phyloP scores from a whole-genome alignment of 2,888 invertebrate genomes.

The Hypomecis atomaria region DNA sequence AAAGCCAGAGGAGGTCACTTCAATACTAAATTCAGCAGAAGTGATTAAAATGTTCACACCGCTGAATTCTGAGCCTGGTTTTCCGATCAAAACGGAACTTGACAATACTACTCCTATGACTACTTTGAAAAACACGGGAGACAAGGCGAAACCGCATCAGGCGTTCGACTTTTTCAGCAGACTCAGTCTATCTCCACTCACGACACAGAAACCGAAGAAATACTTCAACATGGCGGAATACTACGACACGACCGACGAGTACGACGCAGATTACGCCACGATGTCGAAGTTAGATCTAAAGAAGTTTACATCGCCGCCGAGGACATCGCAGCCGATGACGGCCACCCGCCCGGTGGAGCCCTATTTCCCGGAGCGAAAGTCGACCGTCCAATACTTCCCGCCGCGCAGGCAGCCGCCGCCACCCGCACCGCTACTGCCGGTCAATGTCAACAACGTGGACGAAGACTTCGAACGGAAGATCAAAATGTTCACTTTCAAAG shows the following conservation, averaged over 20 bases:
- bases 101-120: constrained; percentile 29
- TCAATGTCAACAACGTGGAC: constrained; percentile 58
- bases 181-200: constrained; percentile 36
- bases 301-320: constrained; percentile 50
- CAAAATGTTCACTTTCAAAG: constrained; percentile 51
- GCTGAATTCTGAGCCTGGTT: not conserved
- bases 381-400: constrained; percentile 76
- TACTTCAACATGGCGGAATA: constrained; percentile 61
- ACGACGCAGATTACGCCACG: constrained; percentile 67
- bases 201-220: constrained; percentile 56
- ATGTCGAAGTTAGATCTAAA: constrained; percentile 70
- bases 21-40: constrained; percentile 26
- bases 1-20: constrained; percentile 6
- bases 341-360: constrained; percentile 44
- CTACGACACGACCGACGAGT: constrained; percentile 68
- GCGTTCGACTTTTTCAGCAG: constrained; percentile 40
- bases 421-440: constrained; percentile 33
- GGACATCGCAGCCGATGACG: constrained; percentile 43
- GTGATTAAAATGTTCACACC: constrained; percentile 20
- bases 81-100: not conserved
- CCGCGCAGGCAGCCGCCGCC: constrained; percentile 57
- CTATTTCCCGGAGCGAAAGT: constrained; percentile 58
- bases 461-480: constrained; percentile 57
- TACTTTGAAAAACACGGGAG: constrained; percentile 21
- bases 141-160: constrained; percentile 31